Conservation (phyloP, 2,113 vertebrate species). For the Hippocampus zosterae region DNA sequence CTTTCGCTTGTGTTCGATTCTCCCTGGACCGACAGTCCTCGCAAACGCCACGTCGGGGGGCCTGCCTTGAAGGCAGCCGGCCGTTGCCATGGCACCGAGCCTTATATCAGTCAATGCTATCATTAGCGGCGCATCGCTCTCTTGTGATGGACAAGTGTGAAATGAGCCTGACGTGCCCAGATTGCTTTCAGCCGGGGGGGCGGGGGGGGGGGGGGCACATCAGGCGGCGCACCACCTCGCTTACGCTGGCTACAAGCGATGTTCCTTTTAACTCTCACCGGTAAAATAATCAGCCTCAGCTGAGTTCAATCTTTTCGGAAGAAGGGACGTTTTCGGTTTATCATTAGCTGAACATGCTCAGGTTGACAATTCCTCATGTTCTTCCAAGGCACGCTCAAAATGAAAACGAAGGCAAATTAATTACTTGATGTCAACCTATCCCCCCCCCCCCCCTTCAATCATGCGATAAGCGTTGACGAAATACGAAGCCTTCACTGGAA, state of each 20-base stretch:
- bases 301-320: background rate
- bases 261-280: background rate
- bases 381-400: background rate
- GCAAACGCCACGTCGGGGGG: slow-evolving; percentile 21
- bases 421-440: too few relatives aligned
- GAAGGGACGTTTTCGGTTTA: background rate
- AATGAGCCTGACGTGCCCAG: slow-evolving; percentile 44
- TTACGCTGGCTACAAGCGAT: slow-evolving; percentile 4
- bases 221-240: background rate
- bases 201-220: slow-evolving; percentile 11
- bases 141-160: slow-evolving; percentile 52
- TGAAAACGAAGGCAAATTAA: background rate
- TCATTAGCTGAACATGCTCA: background rate
- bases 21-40: slow-evolving; percentile 20
- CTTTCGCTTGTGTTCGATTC: slow-evolving; percentile 7
- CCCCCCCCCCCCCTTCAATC: too few relatives aligned
- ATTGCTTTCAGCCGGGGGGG: slow-evolving; percentile 25
- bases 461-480: slow-evolving; percentile 33
- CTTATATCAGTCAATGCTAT: slow-evolving; percentile 21
- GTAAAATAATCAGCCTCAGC: background rate
- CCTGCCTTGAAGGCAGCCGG: slow-evolving; percentile 26
- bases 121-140: slow-evolving; percentile 37
- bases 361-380: background rate
- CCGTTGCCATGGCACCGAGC: slow-evolving; percentile 45
- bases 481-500: slow-evolving; percentile 23